Conservation (phyloP, 1,140 invertebrate species). For the Trichoplusia ni region DNA sequence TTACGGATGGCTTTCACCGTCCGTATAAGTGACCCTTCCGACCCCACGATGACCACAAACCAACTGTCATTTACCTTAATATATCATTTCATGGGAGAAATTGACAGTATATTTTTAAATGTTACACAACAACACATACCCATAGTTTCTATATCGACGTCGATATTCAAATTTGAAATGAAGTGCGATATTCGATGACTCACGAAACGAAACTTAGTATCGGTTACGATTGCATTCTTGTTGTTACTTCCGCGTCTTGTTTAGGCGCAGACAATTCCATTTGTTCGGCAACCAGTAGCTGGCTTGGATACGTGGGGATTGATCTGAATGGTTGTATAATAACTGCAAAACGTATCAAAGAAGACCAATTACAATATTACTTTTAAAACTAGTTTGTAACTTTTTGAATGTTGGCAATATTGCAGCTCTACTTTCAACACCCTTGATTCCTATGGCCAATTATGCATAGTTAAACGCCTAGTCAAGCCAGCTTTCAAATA, state of each 20-base stretch:
- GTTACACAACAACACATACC: background rate
- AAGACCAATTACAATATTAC: too few relatives aligned
- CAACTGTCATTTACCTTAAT: background rate
- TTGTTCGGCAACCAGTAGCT: background rate
- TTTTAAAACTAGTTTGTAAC: background rate
- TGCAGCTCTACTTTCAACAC: constrained; percentile 2
- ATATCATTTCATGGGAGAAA: too few relatives aligned
- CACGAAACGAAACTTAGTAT: constrained; percentile 10
- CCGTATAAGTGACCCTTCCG: background rate
- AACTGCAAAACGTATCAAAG: too few relatives aligned
- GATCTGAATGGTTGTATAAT: too few relatives aligned
- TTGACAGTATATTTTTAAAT: background rate
- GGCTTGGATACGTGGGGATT: too few relatives aligned
- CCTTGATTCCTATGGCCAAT: background rate
- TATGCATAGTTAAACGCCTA: constrained; percentile 6
- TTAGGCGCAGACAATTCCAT: background rate
- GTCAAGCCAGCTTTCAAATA: constrained; percentile 9
- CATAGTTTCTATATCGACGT: background rate
- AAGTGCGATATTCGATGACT: background rate
- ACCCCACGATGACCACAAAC: constrained; percentile 13
- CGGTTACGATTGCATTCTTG: constrained; percentile 22
- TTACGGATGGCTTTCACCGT: constrained; percentile 34
- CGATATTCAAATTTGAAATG: background rate
- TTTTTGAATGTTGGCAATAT: background rate
- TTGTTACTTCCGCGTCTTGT: constrained; percentile 33